Evolutionary conservation across 2,888 invertebrate genomes (phyloP), one percentile per base, ranked within the genome.

Genomic region (Scrobipalpa costella): DNA sequence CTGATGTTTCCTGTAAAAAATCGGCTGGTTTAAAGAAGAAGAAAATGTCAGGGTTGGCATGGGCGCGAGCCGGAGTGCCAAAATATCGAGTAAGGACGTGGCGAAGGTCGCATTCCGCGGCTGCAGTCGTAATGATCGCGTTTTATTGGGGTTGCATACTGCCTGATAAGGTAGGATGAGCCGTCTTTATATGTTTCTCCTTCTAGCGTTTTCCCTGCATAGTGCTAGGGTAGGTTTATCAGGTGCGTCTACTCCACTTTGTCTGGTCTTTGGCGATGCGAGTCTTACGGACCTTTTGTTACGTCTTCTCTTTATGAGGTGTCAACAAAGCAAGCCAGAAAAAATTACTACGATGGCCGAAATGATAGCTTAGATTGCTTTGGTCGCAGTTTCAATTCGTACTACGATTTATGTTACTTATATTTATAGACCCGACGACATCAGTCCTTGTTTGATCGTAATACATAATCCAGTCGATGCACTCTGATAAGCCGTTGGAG

Each of bases 11-110:
- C 47, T 55, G 49, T 61, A 61, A 34, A 27, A 15, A 58, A 17
- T 17, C 50, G 47, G 9, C 27, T 34, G 15, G 38, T 11, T 15
- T 38, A 33, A 38, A 21, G 19, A 61, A 61, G 52, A 52, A 50
- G 36, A 67, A 84, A 86, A 85, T 85, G 84, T 83, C 84, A 84
- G 72, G 80, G 80, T 69, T 81, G 70, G 78, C n/a, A n/a, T 78
- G 78, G 77, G 79, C 78, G 79, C 73, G 71, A 68, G 72, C 55
- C 11, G 50, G 55, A 75, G 74, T 77, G 78, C 80, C 78, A 78
- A 84, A 84, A 86, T 80, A 76, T 82, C 83, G 83, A 83, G 83
- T 85, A 81, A 85, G 85, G 85, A 81, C 84, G 76, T 55, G 55
- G 68, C 71, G 82, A 86, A 87, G 88, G 86, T 85, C 83, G 77